Evolutionary conservation across 2,888 invertebrate species (phyloP), one percentile per base, ranked within the genome.

Genomic region (Catocala fraxini): DNA sequence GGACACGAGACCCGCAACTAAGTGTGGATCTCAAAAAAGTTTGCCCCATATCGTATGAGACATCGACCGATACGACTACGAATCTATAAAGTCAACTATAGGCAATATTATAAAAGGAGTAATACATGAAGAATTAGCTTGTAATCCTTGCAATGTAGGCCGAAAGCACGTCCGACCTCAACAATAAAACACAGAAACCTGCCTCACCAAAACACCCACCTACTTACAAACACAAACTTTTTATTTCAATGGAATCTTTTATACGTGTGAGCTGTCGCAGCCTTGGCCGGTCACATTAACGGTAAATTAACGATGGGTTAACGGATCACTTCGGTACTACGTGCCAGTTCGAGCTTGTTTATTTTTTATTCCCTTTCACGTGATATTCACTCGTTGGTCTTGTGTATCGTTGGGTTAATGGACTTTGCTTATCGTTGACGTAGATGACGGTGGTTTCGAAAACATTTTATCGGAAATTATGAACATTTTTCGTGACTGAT

Each of bases 251-350:
- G 46, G 41, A 42, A 49, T 39, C 33, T 33, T 39, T 39, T 12
- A 53, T 43, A 51, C 39, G 11, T 15, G 9, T 1, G 6, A 25
- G 25, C 25, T 25, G 34, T 10, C 43, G 55, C 59, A 71, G 53
- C 68, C 68, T 74, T 63, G 65, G 60, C 65, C 60, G 60, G 69
- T 56, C 63, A 74, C 55, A 56, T 45, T 76, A 80, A 77, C 80
- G 80, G 80, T 76, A 63, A 39, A 71, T 76, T 81, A 79, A 77
- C 73, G 70, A 75, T 79, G 60, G 59, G 56, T 71, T 81, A 83
- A 82, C 82, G 82, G 79, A 73, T 60, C 60, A n/a, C 51, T 59
- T 75, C 52, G 48, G 5, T 56, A 59, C 48, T 62, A 42, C 41
- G 46, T 35, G 56, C 45, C 25, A 52, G 51, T 59, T 62, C 56